phyloP scores from a whole-genome alignment of 1,140 invertebrate genomes.

The Globodera rostochiensis region DNA sequence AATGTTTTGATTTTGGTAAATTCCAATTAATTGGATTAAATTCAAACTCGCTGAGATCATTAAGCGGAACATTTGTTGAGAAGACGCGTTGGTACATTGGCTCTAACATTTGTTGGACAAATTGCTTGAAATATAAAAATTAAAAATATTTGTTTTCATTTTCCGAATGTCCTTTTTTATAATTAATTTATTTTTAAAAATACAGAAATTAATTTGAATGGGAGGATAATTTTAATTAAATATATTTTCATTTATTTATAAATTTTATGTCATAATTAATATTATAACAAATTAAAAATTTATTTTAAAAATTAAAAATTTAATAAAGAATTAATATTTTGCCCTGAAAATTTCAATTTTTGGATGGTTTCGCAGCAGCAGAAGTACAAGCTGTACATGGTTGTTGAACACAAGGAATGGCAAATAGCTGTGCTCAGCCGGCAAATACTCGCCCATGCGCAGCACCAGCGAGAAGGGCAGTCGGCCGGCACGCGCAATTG shows the following conservation, averaged over 20 bases:
- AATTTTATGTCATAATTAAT: too few species aligned
- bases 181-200: neutral
- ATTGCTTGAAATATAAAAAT: slow-evolving; percentile 24
- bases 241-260: neutral
- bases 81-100: slow-evolving; percentile 27
- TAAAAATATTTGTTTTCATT: neutral
- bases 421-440: slow-evolving; percentile 27
- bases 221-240: too few species aligned
- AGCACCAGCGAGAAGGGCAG: slow-evolving; percentile 22
- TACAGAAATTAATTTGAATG: too few species aligned
- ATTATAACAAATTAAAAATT: too few species aligned
- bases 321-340: neutral
- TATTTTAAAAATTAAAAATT: too few species aligned
- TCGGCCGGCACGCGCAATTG: slow-evolving; percentile 24
- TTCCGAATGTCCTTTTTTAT: neutral
- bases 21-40: neutral
- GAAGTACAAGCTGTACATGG: slow-evolving; percentile 30
- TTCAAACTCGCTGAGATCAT: slow-evolving; percentile 29
- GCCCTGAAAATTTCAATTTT: slow-evolving; percentile 9
- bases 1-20: too few species aligned
- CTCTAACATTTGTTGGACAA: slow-evolving; percentile 34
- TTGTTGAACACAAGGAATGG: slow-evolving; percentile 41
- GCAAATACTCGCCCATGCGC: slow-evolving; percentile 29
- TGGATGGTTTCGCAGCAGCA: slow-evolving; percentile 25
- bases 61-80: slow-evolving; percentile 5